A percentile compares a stretch with the other conserved stretches of the same genome.
phyloP scores from a whole-genome alignment of 2,797 vertebrate species.

The Mus caroli region DNA sequence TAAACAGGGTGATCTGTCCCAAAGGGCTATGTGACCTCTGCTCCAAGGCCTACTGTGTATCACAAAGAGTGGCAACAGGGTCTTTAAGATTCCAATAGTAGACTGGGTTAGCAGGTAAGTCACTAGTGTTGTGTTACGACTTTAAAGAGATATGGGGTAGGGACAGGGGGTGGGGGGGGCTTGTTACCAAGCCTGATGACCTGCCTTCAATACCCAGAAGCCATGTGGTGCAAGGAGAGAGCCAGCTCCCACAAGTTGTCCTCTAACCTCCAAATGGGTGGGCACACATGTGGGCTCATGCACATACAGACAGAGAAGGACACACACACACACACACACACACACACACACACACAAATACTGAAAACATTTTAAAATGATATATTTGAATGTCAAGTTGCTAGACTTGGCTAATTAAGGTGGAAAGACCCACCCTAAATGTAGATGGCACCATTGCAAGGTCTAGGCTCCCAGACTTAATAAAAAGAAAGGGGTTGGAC shows the following conservation, averaged over 20 bases:
- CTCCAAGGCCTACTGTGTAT: conserved; percentile 31
- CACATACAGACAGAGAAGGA: not conserved
- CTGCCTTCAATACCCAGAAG: not conserved
- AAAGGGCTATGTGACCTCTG: conserved; percentile 61
- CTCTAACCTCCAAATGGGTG: not conserved
- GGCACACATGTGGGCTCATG: not conserved
- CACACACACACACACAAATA: not conserved
- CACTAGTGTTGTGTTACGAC: not conserved
- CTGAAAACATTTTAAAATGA: not conserved
- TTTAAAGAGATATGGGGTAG: not conserved
- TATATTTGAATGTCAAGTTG: not conserved
- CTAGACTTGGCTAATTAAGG: not conserved
- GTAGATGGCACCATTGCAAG: too few species aligned
- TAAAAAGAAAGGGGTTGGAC: not conserved
- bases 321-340: not conserved
- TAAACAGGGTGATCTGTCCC: conserved; percentile 28
- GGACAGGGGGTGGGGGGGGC: too few species aligned
- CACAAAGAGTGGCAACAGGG: conserved; percentile 8
- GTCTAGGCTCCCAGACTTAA: not conserved
- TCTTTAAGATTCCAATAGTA: not conserved
- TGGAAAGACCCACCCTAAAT: not conserved
- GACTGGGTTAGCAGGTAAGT: too few species aligned
- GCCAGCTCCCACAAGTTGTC: not conserved
- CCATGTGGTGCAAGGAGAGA: not conserved
- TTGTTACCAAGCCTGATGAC: not conserved